Evolutionary conservation across 2,888 invertebrate species (phyloP), one percentile per base, ranked within the genome.

Genomic region (Zhengitettix transpicula): DNA sequence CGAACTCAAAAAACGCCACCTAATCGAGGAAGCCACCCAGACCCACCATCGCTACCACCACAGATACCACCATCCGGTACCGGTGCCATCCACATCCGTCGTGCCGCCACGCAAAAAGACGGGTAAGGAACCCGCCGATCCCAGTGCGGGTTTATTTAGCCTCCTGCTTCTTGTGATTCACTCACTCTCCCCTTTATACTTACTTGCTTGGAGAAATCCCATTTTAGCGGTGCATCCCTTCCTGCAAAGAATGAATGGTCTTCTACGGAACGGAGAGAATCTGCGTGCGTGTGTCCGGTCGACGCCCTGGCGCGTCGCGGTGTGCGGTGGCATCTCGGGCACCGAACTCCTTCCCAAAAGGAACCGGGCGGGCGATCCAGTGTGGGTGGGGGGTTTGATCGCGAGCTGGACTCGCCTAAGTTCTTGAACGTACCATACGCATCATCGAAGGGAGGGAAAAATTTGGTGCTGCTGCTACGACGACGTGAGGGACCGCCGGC

Each of bases 151-250:
- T 60, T 60, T 59, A 58, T 60, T 60, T 60, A 57, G 60, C 59
- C 59, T 60, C 60, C 60, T 58, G 60, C 60, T 60, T 60, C 60
- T 60, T 60, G 44, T 58, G 54, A 58, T 58, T 53, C 53, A 57
- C 60, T 57, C 28, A 42, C 60, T 56, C 41, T 56, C 60, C 53
- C 52, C 57, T 55, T 60, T 54, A 52, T 17, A 56, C 56, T 57
- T 53, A 60, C 60, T 56, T 60, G 81, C 80, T 65, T 76, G 70
- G 61, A 77, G 67, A 68, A 80, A 80, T 67, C 80, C 80, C 54
- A 74, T 69, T 70, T 75, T 76, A 47, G 47, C 12, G n/a, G 47
- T 47, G 47, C 47, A 47, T 14, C 14, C 47, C 76, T 1, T 79
- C 77, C 76, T 77, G 58, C 44, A 62, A 65, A 16, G 52, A 16